Evolutionary conservation across 2,113 vertebrate genomes (phyloP).

Genomic region (Globicephala melas): DNA sequence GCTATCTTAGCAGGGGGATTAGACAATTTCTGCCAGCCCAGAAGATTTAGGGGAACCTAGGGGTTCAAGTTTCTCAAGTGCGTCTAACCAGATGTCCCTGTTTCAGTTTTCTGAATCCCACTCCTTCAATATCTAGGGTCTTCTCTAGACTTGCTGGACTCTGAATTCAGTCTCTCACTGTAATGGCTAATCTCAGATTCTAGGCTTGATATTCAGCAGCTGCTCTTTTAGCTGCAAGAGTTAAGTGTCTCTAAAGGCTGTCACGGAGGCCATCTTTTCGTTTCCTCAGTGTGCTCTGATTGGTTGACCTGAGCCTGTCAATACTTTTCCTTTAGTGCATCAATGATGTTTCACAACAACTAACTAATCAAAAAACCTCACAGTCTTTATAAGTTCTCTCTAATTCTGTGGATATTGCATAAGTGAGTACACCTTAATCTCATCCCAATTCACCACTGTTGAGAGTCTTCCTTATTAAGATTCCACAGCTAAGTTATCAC

Average conservation of each 20-base stretch:
- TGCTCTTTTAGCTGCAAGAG: not conserved
- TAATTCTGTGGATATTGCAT: not conserved
- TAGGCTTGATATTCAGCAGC: not conserved
- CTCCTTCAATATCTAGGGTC: not conserved
- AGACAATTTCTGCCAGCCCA: not conserved
- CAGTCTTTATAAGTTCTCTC: not conserved
- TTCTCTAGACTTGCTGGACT: not conserved
- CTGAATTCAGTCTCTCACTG: not conserved
- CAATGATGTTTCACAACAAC: not conserved
- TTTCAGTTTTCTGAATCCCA: not conserved
- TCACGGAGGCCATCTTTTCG: not conserved
- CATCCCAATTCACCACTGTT: not conserved
- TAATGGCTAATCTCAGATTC: not conserved
- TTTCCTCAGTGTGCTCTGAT: not conserved
- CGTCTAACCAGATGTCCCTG: not conserved
- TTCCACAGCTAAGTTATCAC: not conserved
- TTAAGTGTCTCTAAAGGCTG: not conserved
- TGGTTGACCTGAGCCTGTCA: not conserved
- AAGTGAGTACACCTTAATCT: not conserved
- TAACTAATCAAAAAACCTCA: not conserved
- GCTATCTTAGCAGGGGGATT: not conserved
- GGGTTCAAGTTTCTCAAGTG: not conserved
- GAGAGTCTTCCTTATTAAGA: not conserved
- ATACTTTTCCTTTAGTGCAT: not conserved
- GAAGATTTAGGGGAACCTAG: not conserved